A percentile compares a stretch with the other conserved stretches of the same genome.
Evolutionary conservation across 2,888 invertebrate genomes (phyloP).

Genomic region (Diachrysia chrysitis): DNA sequence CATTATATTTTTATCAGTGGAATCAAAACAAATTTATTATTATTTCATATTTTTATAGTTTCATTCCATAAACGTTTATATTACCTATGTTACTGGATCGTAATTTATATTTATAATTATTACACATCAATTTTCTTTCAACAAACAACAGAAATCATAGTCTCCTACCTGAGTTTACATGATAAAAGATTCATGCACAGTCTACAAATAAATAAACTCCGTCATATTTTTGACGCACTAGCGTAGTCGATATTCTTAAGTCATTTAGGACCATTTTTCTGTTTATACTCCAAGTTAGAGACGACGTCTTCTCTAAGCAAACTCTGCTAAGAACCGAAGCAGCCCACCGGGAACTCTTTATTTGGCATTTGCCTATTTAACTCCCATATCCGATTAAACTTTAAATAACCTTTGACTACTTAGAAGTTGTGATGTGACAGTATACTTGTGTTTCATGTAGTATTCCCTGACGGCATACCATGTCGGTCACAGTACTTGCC

Average conservation of each 20-base stretch:
- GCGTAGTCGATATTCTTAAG: neutral
- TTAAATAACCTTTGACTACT: too few species aligned
- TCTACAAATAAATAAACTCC: neutral
- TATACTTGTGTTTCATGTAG: constrained; percentile 49
- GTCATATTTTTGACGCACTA: neutral
- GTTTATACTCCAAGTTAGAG: too few species aligned
- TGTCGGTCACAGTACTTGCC: constrained; percentile 71
- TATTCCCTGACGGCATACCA: constrained; percentile 69
- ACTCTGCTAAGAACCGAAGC: too few species aligned
- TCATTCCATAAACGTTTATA: neutral
- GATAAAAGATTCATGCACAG: neutral
- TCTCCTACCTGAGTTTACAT: neutral
- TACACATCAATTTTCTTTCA: neutral
- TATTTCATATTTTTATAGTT: neutral
- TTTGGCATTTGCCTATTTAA: too few species aligned
- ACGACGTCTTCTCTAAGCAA: too few species aligned
- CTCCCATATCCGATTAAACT: too few species aligned
- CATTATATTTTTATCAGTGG: constrained; percentile 21
- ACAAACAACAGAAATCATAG: neutral
- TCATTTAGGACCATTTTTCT: neutral
- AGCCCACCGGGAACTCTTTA: too few species aligned
- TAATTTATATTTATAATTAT: neutral
- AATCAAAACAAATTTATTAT: neutral
- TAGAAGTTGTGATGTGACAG: neutral
- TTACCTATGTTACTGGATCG: too few species aligned